Conservation (phyloP, 2,888 invertebrate genomes). For the Heliconius erato region DNA sequence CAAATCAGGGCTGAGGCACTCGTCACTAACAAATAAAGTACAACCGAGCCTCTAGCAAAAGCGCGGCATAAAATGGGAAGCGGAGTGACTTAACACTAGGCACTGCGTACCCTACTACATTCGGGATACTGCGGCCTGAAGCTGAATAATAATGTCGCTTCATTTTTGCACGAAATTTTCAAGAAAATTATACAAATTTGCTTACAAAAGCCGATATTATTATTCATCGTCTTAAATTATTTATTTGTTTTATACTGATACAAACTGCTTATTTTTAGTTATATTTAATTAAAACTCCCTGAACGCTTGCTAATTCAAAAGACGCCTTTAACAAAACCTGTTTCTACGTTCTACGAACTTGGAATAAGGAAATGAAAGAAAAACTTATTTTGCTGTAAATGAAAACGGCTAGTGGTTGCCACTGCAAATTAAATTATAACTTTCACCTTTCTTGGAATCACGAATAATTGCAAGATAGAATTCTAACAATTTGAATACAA, state of each 20-base stretch:
- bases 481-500: neutral
- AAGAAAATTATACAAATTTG: neutral
- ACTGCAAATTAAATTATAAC: slow-evolving; percentile 46
- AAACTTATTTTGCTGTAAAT: slow-evolving; percentile 40
- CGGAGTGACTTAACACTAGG: too few relatives aligned
- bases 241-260: slow-evolving; percentile 6
- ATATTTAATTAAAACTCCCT: slow-evolving; percentile 21
- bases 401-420: slow-evolving; percentile 30
- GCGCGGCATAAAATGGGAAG: too few relatives aligned
- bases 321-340: slow-evolving; percentile 26
- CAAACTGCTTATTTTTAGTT: slow-evolving; percentile 7
- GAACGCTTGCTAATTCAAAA: slow-evolving; percentile 23
- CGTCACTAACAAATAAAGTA: too few relatives aligned
- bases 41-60: too few relatives aligned
- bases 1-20: too few relatives aligned
- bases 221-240: neutral
- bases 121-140: too few relatives aligned
- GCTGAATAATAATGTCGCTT: neutral
- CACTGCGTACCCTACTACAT: too few relatives aligned
- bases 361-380: slow-evolving; percentile 36
- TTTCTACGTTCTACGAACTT: slow-evolving; percentile 22
- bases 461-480: slow-evolving; percentile 32
- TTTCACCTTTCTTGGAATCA: slow-evolving; percentile 34
- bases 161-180: neutral
- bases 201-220: neutral